Evolutionary conservation across 2,888 invertebrate genomes (phyloP).

Genomic region (Coronaproctus castanopsis): DNA sequence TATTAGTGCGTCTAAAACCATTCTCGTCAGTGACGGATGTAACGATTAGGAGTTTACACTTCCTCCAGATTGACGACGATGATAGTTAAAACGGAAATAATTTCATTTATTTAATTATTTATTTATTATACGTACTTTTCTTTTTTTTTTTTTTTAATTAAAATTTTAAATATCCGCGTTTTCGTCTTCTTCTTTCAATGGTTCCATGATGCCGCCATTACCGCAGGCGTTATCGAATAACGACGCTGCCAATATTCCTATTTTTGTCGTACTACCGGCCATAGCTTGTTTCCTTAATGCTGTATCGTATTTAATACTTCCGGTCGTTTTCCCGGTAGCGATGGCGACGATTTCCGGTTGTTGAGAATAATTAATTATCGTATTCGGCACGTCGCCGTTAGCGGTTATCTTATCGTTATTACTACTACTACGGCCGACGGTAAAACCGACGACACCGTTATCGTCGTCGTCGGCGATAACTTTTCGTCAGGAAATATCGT

Average conservation of each 20-base stretch:
- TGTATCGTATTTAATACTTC: conserved; percentile 6
- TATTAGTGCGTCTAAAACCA: no score
- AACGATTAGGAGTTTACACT: no score
- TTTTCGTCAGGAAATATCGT: neutral
- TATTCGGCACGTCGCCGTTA: neutral
- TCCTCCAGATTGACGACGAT: no score
- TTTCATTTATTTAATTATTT: no score
- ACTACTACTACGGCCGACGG: conserved; percentile 12
- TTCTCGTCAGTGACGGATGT: no score
- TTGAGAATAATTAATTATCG: conserved; percentile 7
- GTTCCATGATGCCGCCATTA: neutral
- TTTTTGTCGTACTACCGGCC: neutral
- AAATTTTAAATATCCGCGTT: conserved; percentile 5
- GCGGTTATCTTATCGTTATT: no score
- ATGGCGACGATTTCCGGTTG: conserved; percentile 16
- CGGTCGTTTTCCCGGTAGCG: conserved; percentile 14
- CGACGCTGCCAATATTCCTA: neutral
- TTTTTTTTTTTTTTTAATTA: no score
- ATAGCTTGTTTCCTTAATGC: conserved; percentile 2
- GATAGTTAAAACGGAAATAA: no score
- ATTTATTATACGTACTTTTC: no score
- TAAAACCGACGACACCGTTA: conserved; percentile 8
- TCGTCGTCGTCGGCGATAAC: neutral
- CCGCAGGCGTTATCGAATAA: neutral
- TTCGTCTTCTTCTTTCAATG: conserved; percentile 9